Base-by-base conservation (phyloP, 2,113 vertebrate species). In the Lycocorax pyrrhopterus region DNA sequence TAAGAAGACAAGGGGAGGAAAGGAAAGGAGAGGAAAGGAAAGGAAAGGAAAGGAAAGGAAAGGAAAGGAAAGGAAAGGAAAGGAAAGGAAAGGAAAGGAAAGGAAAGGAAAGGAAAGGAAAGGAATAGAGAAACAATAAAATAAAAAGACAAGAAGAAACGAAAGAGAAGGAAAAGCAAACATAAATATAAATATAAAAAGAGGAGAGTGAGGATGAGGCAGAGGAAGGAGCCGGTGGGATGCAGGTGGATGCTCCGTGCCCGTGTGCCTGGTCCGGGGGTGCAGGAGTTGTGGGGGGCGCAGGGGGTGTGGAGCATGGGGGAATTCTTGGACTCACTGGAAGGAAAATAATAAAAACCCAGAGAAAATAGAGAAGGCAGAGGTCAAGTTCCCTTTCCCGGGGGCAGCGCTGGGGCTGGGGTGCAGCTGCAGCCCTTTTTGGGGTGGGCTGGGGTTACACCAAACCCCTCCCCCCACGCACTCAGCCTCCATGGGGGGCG, bases 321-420 rank as follows among this genome's bases (percentile, higher is more conserved):
- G 4, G 44, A 13, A 6, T 29, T 60, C 39, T 39, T 47, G 52
- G 29, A n/a, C 46, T 82, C 69, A 39, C 53, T 39, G n/a, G 60
- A 46, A 75, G 53, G 62, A 75, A 89, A 75, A 89, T 52, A 89
- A 82, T 89, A 75, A 83, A 89, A 74, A 33, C 19, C 29, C 53
- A 62, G 87, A 53, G 46, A 75, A 83, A 89, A 75, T 8, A 75
- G 62, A 75, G 87, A 89, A 89, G 69, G 78, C 78, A 75, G 87
- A 60, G 78, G 71, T 30, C 62, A 35, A n/a, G 47, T 60, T 74
- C 62, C 87, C 78, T n/a, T 75, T 75, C n/a, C 39, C 1, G 0
- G 53, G 35, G 62, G 29, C 69, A 75, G 53, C 0, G 3, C 39
- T 59, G 77, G 46, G 53, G 60, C 69, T 53, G 62, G 78, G 78